These are phyloP conservation scores for Ptychodera flava DNA, from an alignment of 35 echinoderm and acorn worm genomes.

Conservation along the genomic window DNA sequence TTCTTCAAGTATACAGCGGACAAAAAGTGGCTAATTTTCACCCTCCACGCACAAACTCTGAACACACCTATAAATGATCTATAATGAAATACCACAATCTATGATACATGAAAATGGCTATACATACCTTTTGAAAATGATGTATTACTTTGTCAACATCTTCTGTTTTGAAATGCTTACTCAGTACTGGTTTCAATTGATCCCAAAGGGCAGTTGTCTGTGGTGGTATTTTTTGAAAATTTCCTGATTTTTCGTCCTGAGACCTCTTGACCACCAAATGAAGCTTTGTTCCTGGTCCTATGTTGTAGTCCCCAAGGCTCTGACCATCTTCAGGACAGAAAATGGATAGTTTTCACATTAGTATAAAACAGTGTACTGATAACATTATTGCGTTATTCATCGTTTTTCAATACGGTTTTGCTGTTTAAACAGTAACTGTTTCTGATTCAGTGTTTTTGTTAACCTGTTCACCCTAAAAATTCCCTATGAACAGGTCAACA, in stretches of 20 bases:
- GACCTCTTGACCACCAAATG: constrained; percentile 86
- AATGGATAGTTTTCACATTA: too few relatives aligned
- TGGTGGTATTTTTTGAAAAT: constrained; percentile 41
- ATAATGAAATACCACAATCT: too few relatives aligned
- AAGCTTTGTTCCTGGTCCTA: constrained; percentile 90
- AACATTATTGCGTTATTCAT: neutral
- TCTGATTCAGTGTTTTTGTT: neutral
- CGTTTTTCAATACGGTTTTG: neutral
- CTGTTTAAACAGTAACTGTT: neutral
- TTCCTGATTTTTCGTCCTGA: constrained; percentile 25
- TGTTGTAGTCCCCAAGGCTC: constrained; percentile 87
- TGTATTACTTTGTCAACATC: constrained; percentile 85
- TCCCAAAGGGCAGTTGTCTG: constrained; percentile 83
- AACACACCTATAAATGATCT: too few relatives aligned
- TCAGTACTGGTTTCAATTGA: constrained; percentile 44
- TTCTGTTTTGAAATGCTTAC: constrained; percentile 63
- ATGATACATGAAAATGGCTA: too few relatives aligned
- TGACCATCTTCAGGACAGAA: constrained; percentile 78
- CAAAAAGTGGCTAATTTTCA: neutral
- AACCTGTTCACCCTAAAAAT: neutral
- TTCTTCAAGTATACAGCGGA: neutral
- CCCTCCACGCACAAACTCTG: neutral
- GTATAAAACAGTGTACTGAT: neutral
- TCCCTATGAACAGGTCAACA: neutral
- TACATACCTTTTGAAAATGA: constrained; percentile 87